Evolutionary conservation across 2,888 invertebrate genomes (phyloP).

Genomic region (Oxytorus armatus): DNA sequence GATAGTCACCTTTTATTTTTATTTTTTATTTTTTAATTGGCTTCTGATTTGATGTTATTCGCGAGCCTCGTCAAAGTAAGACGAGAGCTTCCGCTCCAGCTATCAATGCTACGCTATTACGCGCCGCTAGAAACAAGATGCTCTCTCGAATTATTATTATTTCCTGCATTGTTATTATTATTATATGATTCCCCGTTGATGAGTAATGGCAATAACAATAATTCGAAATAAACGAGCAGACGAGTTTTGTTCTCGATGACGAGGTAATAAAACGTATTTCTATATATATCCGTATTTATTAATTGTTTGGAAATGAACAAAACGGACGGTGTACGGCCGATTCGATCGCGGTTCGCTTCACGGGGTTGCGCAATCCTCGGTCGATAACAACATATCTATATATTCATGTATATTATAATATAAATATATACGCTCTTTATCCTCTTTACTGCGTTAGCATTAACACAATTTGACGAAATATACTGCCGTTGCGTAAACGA

Average conservation of each 20-base stretch:
- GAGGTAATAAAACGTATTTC: background rate
- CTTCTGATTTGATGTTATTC: constrained; percentile 73
- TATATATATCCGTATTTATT: background rate
- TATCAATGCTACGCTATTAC: constrained; percentile 22
- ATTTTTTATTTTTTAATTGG: constrained; percentile 75
- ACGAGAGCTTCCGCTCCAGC: constrained; percentile 40
- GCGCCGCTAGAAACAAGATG: background rate
- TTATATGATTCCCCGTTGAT: background rate
- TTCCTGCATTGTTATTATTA: background rate
- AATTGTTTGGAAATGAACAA: constrained; percentile 9
- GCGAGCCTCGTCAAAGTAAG: constrained; percentile 54
- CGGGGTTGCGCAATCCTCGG: constrained; percentile 71
- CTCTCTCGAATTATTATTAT: background rate
- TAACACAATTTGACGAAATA: constrained; percentile 76
- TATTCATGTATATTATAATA: constrained; percentile 10
- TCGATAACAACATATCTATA: constrained; percentile 32
- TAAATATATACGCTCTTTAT: background rate
- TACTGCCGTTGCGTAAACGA: constrained; percentile 77
- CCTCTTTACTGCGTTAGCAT: background rate
- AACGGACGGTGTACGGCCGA: background rate
- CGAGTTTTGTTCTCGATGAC: background rate
- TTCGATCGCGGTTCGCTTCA: constrained; percentile 1
- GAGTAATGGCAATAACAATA: background rate
- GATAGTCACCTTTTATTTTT: background rate
- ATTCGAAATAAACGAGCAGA: background rate